Percentiles rank a stretch among this genome's conserved stretches.
Conservation (phyloP, 2,797 vertebrate species). For the Danio albolineatus region DNA sequence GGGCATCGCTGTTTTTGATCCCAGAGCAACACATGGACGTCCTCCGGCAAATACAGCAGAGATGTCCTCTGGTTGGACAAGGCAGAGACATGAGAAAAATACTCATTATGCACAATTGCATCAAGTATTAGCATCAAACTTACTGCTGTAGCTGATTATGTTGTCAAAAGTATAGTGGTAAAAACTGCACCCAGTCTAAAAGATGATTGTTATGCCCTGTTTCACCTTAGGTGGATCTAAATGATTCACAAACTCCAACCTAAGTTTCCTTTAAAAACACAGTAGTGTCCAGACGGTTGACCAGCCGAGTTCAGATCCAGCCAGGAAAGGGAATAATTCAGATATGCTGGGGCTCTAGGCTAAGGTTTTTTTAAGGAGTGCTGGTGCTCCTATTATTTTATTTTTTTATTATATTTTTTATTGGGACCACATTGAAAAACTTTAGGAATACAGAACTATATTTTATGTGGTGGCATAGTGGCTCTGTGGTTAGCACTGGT, state of each 20-base stretch:
- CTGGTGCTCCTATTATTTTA: too few species aligned
- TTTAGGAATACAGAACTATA: too few species aligned
- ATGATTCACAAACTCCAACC: neutral
- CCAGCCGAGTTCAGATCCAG: neutral
- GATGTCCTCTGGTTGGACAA: conserved; percentile 1
- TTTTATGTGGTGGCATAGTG: too few species aligned
- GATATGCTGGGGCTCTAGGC: too few species aligned
- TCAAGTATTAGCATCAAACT: neutral
- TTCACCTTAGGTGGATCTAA: neutral
- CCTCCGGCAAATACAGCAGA: conserved; percentile 1
- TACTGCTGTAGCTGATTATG: neutral
- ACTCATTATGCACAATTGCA: neutral
- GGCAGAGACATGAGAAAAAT: neutral
- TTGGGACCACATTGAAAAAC: too few species aligned
- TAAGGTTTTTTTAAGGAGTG: too few species aligned
- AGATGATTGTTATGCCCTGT: neutral
- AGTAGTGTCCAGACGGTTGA: neutral
- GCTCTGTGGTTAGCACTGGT: too few species aligned
- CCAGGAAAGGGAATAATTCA: neutral
- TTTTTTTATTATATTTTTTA: too few species aligned
- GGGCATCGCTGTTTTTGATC: conserved; percentile 14
- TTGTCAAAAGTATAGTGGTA: neutral
- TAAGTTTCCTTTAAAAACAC: neutral
- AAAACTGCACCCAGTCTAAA: neutral
- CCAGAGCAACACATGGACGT: conserved; percentile 9